phyloP scores from a whole-genome alignment of 2,113 vertebrate genomes.

The Paramormyrops kingsleyae region DNA sequence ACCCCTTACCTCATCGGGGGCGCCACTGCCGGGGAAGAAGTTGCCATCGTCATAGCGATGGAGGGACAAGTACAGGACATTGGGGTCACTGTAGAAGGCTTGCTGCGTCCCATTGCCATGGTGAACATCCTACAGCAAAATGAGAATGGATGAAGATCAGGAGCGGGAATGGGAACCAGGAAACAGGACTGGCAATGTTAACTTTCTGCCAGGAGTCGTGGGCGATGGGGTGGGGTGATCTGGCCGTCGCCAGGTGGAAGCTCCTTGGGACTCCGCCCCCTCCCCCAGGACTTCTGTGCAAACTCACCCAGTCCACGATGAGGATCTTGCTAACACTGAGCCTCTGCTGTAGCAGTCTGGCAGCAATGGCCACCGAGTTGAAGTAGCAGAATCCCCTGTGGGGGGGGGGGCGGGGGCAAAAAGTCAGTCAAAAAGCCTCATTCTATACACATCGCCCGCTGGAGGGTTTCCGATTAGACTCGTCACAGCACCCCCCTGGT shows the following conservation, averaged over 20 bases:
- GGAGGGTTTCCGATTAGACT: neutral
- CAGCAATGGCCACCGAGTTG: slow-evolving; percentile 93
- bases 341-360: slow-evolving; percentile 89
- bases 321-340: slow-evolving; percentile 92
- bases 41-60: slow-evolving; percentile 97
- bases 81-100: slow-evolving; percentile 87
- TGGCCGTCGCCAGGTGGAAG: neutral
- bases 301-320: slow-evolving; percentile 96
- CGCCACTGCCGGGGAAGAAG: slow-evolving; percentile 96
- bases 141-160: neutral
- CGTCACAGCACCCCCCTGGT: neutral
- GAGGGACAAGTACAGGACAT: slow-evolving; percentile 84
- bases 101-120: slow-evolving; percentile 82
- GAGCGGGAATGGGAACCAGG: neutral
- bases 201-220: neutral
- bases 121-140: slow-evolving; percentile 63
- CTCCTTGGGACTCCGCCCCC: neutral
- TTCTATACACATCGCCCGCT: neutral
- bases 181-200: neutral
- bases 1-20: slow-evolving; percentile 79
- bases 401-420: neutral
- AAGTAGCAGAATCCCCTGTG: slow-evolving; percentile 99
- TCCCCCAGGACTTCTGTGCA: too few species aligned
- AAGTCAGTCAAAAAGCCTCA: slow-evolving; percentile 1
- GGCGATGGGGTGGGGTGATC: neutral